Conservation (phyloP, 2,888 invertebrate species). For the Cheilosia soror region DNA sequence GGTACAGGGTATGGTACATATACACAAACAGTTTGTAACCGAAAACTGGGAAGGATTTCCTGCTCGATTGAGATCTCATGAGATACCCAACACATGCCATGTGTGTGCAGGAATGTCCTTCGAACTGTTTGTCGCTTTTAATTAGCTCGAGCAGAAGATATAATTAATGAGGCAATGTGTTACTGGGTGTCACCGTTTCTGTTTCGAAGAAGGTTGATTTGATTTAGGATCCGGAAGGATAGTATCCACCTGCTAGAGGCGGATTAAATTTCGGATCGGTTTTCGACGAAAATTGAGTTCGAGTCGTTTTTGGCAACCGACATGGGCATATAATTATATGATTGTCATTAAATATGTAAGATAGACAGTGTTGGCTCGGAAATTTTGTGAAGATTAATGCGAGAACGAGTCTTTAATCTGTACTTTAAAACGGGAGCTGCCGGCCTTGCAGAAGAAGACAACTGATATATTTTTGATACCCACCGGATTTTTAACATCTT, state of each 20-base stretch:
- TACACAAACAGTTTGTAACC: conserved; percentile 44
- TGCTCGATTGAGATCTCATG: conserved; percentile 58
- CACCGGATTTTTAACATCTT: too few relatives aligned
- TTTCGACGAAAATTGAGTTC: conserved; percentile 31
- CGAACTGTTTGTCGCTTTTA: conserved; percentile 62
- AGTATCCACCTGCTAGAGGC: conserved; percentile 51
- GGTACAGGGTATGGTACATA: background rate
- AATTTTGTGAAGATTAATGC: too few relatives aligned
- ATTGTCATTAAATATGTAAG: too few relatives aligned
- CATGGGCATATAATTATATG: too few relatives aligned
- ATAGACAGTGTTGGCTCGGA: too few relatives aligned
- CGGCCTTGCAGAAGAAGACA: too few relatives aligned
- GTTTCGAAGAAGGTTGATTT: conserved; percentile 45
- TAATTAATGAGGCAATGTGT: conserved; percentile 73
- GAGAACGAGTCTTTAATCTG: too few relatives aligned
- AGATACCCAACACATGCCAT: conserved; percentile 14
- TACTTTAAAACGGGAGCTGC: too few relatives aligned
- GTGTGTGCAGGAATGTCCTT: conserved; percentile 53
- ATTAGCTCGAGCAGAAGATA: conserved; percentile 67
- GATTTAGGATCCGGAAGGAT: conserved; percentile 56
- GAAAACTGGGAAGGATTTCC: conserved; percentile 67
- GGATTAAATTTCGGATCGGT: conserved; percentile 44
- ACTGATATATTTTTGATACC: too few relatives aligned
- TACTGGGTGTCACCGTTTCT: conserved; percentile 40
- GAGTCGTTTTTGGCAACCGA: conserved; percentile 2